Evolutionary conservation across 2,888 invertebrate species (phyloP).

Genomic region (Neoitamus cyanurus): DNA sequence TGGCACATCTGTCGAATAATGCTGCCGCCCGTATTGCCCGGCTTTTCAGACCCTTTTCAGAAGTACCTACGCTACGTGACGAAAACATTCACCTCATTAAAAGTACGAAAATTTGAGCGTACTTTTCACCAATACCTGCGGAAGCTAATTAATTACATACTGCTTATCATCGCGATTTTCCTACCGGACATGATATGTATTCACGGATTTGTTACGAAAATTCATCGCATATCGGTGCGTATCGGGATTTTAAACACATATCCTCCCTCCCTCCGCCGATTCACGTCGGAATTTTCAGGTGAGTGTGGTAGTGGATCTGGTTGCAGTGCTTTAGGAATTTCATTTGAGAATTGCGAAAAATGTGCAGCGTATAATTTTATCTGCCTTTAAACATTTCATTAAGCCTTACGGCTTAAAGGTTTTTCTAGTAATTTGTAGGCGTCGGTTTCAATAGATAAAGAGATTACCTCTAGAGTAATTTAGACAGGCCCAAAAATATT

Average conservation of each 20-base stretch:
- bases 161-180: neutral
- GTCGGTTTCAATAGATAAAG: too few relatives aligned
- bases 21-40: neutral
- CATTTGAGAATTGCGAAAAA: neutral
- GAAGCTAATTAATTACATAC: conserved; percentile 9
- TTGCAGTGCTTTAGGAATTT: too few relatives aligned
- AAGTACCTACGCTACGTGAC: neutral
- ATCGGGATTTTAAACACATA: neutral
- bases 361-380: too few relatives aligned
- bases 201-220: neutral
- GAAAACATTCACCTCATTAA: conserved; percentile 9
- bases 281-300: neutral
- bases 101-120: neutral
- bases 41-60: neutral
- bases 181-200: neutral
- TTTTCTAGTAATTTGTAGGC: too few relatives aligned
- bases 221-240: neutral
- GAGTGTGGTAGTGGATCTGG: too few relatives aligned
- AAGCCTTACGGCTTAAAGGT: too few relatives aligned
- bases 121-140: neutral
- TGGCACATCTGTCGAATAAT: conserved; percentile 14
- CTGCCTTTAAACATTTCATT: too few relatives aligned
- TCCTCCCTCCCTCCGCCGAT: neutral
- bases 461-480: too few relatives aligned
- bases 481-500: too few relatives aligned